Evolutionary conservation across 2,888 invertebrate genomes (phyloP), one percentile per base, ranked within the genome.

Genomic region (Ptychoptera contaminata): DNA sequence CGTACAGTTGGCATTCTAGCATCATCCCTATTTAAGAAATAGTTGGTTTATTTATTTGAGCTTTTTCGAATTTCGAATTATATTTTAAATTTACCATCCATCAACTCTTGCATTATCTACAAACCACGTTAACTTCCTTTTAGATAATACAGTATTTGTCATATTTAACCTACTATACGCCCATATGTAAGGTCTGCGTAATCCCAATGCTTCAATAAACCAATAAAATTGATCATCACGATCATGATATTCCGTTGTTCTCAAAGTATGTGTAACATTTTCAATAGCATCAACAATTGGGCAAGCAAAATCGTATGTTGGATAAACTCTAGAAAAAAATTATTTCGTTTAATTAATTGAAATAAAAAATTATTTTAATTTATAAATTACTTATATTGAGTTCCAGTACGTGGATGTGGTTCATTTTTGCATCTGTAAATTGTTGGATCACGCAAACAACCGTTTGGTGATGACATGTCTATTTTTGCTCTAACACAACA

Each of bases 261-360:
- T 75, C 43, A 99, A 69, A 0, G 94, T 91, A 61, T 99, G 98
- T 0, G 98, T 99, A 14, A 99, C 94, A 44, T 87, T 84, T 69
- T 99, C 98, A 42, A 96, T 74, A 12, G 93, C 83, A 67, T 99
- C 98, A 42, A 99, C 97, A 58, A 99, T 94, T 0, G 98, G 98
- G 60, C 98, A 99, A 1, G 98, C 96, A 70, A 99, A 99, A 69
- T 99, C 98, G 59, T 99, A 99, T 0, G 98, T 99, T 16, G 98
- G 98, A 65, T 99, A 99, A 1, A 94, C 96, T 59, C 93, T 93
- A 63, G 15, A 67, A 65, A 50, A 51, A 53, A n/a, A 35, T n/a
- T n/a, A n/a, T n/a, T n/a, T n/a, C n/a, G n/a, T n/a, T n/a, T n/a
- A n/a, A n/a, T n/a, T n/a, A n/a, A n/a, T n/a, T n/a, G n/a, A n/a